Percentiles rank a stretch among this genome's conserved stretches.
These are phyloP conservation scores for Ciconia stormi DNA, from an alignment of 2,113 vertebrate genomes.

Conservation along the genomic window DNA sequence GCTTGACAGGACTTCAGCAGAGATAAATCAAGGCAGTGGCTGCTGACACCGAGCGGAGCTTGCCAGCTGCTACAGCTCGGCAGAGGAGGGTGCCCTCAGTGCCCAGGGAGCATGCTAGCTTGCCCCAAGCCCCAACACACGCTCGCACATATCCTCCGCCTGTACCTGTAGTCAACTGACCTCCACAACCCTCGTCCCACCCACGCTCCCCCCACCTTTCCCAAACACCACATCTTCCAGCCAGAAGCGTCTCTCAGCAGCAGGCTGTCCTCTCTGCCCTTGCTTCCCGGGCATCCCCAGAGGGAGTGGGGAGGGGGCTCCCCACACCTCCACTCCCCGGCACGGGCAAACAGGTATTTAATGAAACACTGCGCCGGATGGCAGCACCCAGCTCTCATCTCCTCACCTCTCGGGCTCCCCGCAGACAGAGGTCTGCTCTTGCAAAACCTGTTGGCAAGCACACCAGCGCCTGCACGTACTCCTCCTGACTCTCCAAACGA, in stretches of 20 bases:
- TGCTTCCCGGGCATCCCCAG: background rate
- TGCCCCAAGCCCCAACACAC: fast-evolving
- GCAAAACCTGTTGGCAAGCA: background rate
- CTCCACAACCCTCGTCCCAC: fast-evolving
- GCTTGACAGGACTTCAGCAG: background rate
- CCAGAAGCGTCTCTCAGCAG: background rate
- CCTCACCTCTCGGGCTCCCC: background rate
- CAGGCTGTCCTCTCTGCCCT: background rate
- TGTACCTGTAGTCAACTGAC: fast-evolving
- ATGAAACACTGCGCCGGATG: fast-evolving
- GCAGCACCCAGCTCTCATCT: background rate
- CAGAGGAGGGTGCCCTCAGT: background rate
- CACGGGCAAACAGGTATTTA: background rate
- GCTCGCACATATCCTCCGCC: fast-evolving
- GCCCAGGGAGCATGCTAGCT: fast-evolving
- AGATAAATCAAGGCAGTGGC: background rate
- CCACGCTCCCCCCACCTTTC: background rate
- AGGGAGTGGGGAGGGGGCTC: fast-evolving
- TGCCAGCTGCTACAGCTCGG: fast-evolving
- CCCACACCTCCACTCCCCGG: fast-evolving
- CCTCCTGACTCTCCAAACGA: background rate
- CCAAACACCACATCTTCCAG: fast-evolving
- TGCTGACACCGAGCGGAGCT: background rate
- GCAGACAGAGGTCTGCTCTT: background rate
- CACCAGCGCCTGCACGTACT: fast-evolving